Evolutionary conservation across 2,797 vertebrate species (phyloP).

Genomic region (Spinus pinus): DNA sequence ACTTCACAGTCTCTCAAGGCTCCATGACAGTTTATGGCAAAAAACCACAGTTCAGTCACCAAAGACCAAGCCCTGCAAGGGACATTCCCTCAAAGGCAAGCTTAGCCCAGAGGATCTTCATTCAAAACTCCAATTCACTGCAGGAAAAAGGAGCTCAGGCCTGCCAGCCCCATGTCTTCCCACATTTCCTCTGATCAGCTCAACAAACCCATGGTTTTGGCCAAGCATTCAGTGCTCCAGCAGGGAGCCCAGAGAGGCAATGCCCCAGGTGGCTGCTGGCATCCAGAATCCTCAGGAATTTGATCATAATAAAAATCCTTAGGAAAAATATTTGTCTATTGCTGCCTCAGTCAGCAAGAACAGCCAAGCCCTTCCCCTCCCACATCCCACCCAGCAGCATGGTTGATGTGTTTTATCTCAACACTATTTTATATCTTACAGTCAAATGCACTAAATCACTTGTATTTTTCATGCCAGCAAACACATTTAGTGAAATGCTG

Average conservation of each 20-base stretch:
- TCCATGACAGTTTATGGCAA: neutral
- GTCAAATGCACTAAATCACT: neutral
- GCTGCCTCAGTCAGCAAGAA: neutral
- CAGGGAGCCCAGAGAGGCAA: accelerated
- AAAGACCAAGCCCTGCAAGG: neutral
- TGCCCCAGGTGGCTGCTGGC: neutral
- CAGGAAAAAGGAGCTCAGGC: neutral
- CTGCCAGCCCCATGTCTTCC: neutral
- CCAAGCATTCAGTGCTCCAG: neutral
- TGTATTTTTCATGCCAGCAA: neutral
- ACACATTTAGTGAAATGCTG: neutral
- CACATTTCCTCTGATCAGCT: neutral
- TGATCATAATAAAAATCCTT: neutral
- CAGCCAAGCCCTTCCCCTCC: neutral
- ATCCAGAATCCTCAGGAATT: neutral
- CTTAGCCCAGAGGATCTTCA: neutral
- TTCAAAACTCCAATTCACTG: neutral
- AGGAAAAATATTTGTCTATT: neutral
- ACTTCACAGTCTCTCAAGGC: neutral
- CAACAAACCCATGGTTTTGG: neutral
- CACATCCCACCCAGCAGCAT: neutral
- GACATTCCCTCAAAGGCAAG: neutral
- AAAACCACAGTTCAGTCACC: neutral
- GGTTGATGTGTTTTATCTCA: neutral
- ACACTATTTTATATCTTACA: neutral